Conservation (phyloP, 1,140 invertebrate genomes). For the Eufriesea mexicana region DNA sequence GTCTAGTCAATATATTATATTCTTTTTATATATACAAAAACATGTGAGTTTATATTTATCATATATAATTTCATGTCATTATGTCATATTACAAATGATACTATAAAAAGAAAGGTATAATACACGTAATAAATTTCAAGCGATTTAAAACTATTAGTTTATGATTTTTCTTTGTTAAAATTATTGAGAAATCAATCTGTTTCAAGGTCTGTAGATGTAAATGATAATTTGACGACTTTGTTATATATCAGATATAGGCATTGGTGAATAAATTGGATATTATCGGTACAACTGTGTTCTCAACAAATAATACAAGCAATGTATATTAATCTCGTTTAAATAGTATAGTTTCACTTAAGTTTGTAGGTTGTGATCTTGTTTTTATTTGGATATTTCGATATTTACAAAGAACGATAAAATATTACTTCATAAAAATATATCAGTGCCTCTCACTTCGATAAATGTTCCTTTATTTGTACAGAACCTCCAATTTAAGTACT, state of each 20-base stretch:
- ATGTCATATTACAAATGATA: background rate
- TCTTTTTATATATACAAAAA: constrained; percentile 34
- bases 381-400: constrained; percentile 8
- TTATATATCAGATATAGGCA: background rate
- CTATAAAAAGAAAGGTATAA: constrained; percentile 21
- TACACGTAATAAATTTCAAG: constrained; percentile 11
- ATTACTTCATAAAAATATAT: constrained; percentile 63
- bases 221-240: background rate
- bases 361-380: background rate
- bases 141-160: background rate
- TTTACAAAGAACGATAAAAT: constrained; percentile 42
- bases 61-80: background rate
- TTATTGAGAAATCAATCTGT: constrained; percentile 7
- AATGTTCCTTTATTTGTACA: constrained; percentile 49
- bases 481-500: background rate
- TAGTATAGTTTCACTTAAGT: background rate
- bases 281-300: background rate
- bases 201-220: background rate
- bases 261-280: background rate
- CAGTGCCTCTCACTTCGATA: constrained; percentile 24
- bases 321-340: background rate
- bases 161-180: background rate
- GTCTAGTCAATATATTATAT: constrained; percentile 24
- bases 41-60: background rate
- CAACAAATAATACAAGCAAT: background rate